Conservation (phyloP, 2,888 invertebrate genomes). For the Dendrolimus houi region DNA sequence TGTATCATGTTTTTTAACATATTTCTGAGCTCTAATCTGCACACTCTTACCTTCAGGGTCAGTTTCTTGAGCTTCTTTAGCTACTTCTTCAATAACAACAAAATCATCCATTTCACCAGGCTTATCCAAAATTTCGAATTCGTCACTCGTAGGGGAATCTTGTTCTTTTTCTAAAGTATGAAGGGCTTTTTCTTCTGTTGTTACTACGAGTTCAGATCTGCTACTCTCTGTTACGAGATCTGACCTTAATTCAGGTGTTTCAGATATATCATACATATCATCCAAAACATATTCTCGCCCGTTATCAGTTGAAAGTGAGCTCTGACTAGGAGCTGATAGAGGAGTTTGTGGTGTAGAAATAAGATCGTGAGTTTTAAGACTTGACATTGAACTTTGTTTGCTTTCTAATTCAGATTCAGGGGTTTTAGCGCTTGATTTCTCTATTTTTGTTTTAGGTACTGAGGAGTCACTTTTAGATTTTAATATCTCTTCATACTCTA, state of each 20-base stretch:
- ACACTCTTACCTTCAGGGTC: slow-evolving; percentile 90
- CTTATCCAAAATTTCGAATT: slow-evolving; percentile 91
- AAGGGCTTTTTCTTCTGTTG: slow-evolving; percentile 76
- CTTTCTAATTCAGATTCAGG: slow-evolving; percentile 60
- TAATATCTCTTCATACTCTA: slow-evolving; percentile 67
- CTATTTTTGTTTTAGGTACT: slow-evolving; percentile 65
- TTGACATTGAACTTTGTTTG: slow-evolving; percentile 77
- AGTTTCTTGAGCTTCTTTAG: slow-evolving; percentile 88
- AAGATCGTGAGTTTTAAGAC: slow-evolving; percentile 71
- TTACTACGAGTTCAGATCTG: slow-evolving; percentile 76
- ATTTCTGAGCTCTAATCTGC: slow-evolving; percentile 74
- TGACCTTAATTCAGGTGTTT: slow-evolving; percentile 75
- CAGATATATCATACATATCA: slow-evolving; percentile 75
- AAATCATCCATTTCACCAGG: slow-evolving; percentile 92
- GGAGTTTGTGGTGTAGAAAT: slow-evolving; percentile 77
- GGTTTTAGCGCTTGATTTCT: slow-evolving; percentile 55
- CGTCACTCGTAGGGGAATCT: slow-evolving; percentile 88
- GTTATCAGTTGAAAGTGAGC: slow-evolving; percentile 80
- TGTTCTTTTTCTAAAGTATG: slow-evolving; percentile 74
- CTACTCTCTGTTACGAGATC: slow-evolving; percentile 63
- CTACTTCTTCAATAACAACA: slow-evolving; percentile 92
- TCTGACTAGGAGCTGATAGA: slow-evolving; percentile 78
- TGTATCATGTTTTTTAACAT: slow-evolving; percentile 79
- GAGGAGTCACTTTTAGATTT: slow-evolving; percentile 70
- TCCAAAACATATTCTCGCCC: slow-evolving; percentile 79